Conservation (phyloP, 2,888 invertebrate species). For the Lampropteryx suffumata region DNA sequence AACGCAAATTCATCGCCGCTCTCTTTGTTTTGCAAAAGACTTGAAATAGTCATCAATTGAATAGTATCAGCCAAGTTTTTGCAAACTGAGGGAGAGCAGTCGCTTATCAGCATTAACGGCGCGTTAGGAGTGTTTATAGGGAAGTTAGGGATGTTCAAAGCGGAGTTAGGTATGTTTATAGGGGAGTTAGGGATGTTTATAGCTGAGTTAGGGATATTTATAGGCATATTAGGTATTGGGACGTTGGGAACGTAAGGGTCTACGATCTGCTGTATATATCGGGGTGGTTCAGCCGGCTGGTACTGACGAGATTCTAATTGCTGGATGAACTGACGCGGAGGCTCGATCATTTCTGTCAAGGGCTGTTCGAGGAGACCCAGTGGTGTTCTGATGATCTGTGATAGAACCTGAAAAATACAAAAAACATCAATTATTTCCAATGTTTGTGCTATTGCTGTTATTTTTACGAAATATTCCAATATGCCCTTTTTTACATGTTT, state of each 20-base stretch:
- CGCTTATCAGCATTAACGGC: slow-evolving; percentile 56
- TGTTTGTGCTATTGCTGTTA: too few species aligned
- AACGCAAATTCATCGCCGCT: slow-evolving; percentile 48
- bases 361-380: slow-evolving; percentile 3
- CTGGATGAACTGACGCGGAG: not conserved
- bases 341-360: not conserved
- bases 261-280: slow-evolving; percentile 22
- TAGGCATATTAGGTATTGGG: not conserved
- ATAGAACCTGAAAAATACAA: slow-evolving; percentile 41
- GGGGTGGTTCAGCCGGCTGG: slow-evolving; percentile 6
- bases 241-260: slow-evolving; percentile 26
- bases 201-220: slow-evolving; percentile 42
- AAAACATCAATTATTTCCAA: not conserved
- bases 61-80: slow-evolving; percentile 64
- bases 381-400: slow-evolving; percentile 46
- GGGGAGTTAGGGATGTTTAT: slow-evolving; percentile 47
- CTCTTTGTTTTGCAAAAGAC: slow-evolving; percentile 54
- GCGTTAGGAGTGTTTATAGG: slow-evolving; percentile 28
- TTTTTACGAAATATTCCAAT: too few species aligned
- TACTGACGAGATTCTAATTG: slow-evolving; percentile 7
- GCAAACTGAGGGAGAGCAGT: slow-evolving; percentile 62
- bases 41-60: slow-evolving; percentile 63
- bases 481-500: too few species aligned
- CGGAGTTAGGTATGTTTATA: slow-evolving; percentile 29
- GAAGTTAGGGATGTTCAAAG: slow-evolving; percentile 25